Base-by-base conservation (phyloP, 2,888 invertebrate genomes). In the Dendrolimus houi region DNA sequence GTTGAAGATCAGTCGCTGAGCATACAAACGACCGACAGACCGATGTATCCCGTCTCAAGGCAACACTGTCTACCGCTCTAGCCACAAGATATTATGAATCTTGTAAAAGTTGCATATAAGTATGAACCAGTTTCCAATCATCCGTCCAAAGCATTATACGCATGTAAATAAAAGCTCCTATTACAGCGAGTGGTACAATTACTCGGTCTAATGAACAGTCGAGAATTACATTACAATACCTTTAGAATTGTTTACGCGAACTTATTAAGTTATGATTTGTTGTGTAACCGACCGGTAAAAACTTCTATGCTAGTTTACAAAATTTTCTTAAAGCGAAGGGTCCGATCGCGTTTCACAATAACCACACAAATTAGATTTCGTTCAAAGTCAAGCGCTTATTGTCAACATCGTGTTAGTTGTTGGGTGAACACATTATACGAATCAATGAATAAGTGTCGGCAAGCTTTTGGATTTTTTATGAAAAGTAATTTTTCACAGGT, bases 361-460 rank as follows among this genome's bases (percentile, higher is more conserved):
- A 88, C 85, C 81, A 75, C 81, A 85, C 86, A 89, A 89, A 89
- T 90, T 89, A 89, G 88, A 90, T 90, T 89, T 86, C 83, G 83
- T 81, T 84, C 80, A 85, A 86, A 90, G 90, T 90, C 88, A 88
- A 87, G 82, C 87, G 81, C 80, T 85, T 77, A 85, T 86, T 87
- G 87, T 87, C 78, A 78, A 79, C 69, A 77, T 79, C 67, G 70
- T 84, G 82, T 86, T 88, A 87, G 87, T 86, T 85, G 83, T 82
- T 74, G 74, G 75, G 71, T 75, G 83, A 82, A 83, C 80, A 79
- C 75, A 86, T 88, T 81, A 82, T 71, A 80, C 84, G 83, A 79
- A 68, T 78, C 79, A 80, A 78, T 86, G 82, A 83, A 86, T 84
- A 75, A 74, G 69, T 75, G 83, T 77, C 88, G 87, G 83, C 70